Evolutionary conservation across 2,888 invertebrate species (phyloP).

Genomic region (Branchipolynoe longqiensis): DNA sequence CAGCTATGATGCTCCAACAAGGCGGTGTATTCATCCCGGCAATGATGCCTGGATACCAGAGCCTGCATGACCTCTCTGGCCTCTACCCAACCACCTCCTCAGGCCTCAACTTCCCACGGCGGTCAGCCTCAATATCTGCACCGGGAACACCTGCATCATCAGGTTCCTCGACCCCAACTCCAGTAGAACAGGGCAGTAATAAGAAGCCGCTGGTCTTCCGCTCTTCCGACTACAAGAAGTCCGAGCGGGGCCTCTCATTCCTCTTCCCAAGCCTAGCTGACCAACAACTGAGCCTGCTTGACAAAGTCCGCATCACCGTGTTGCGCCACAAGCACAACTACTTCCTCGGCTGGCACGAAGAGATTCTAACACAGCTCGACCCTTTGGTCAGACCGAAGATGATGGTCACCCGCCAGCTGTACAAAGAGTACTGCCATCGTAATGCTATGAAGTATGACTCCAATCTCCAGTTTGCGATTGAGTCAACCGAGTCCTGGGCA

Average conservation of each 20-base stretch:
- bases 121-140: slow-evolving; percentile 35
- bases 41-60: slow-evolving; percentile 14
- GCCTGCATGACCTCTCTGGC: slow-evolving; percentile 25
- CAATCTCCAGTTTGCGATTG: slow-evolving; percentile 68
- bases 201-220: slow-evolving; percentile 40
- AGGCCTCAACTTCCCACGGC: slow-evolving; percentile 1
- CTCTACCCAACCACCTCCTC: neutral
- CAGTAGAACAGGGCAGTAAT: slow-evolving; percentile 10
- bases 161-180: slow-evolving; percentile 19
- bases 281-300: slow-evolving; percentile 65
- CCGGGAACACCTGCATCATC: slow-evolving; percentile 28
- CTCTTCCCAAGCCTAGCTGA: slow-evolving; percentile 67
- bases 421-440: slow-evolving; percentile 69
- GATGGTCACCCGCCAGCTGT: slow-evolving; percentile 66
- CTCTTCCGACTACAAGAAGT: slow-evolving; percentile 61
- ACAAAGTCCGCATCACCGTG: slow-evolving; percentile 68
- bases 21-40: slow-evolving; percentile 20
- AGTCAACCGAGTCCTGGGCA: slow-evolving; percentile 66
- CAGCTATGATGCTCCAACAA: slow-evolving; percentile 24
- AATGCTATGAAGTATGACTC: slow-evolving; percentile 69
- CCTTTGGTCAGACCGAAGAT: slow-evolving; percentile 67
- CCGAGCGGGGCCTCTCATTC: slow-evolving; percentile 66
- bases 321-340: slow-evolving; percentile 69
- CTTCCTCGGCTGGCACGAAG: slow-evolving; percentile 68
- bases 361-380: slow-evolving; percentile 64